Evolutionary conservation across 2,888 invertebrate genomes (phyloP), one percentile per base, ranked within the genome.

Genomic region (Ecliptopera silaceata): DNA sequence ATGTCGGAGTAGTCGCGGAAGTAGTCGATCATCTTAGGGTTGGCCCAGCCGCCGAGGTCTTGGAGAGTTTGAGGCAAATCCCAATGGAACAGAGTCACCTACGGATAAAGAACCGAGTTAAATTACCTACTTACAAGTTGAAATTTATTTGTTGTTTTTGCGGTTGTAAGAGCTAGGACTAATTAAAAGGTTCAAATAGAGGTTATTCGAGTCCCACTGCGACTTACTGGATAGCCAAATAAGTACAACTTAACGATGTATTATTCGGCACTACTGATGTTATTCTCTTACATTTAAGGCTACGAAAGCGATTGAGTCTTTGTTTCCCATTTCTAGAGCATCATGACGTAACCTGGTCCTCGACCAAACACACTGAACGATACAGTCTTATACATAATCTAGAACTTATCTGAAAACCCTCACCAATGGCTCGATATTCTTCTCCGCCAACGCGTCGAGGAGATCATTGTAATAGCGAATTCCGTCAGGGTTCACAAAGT

Each of bases 11-110:
- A 94, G 64, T 93, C 93, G 22, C 82, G 86, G 84, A 92, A 93
- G 71, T 91, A 92, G 50, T 92, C 88, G 18, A 89, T 75, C 80
- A 93, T 87, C 59, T 82, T 82, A 0, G 92, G 90, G 68, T 93
- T 93, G 0, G 92, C 78, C 91, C 92, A 93, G 15, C 93, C 93
- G 43, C 92, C 92, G 6, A 91, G 74, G 71, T 93, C 86, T 89
- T 92, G 92, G 0, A 94, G 80, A 1, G 82, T 67, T 79, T 93
- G 92, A 0, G 94, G 94, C 58, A 94, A 82, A 75, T 95, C 94
- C 94, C 94, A 94, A 69, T 95, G 94, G 83, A 94, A 94, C 43
- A 95, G 72, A 0, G 94, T 94, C 1, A 94, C 93, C 92, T 92
- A 79, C 53, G 11, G 26, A 53, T 10, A 48, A 51, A 15, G 5